Conservation (phyloP, 2,888 invertebrate genomes). For the Brachylomia viminalis region DNA sequence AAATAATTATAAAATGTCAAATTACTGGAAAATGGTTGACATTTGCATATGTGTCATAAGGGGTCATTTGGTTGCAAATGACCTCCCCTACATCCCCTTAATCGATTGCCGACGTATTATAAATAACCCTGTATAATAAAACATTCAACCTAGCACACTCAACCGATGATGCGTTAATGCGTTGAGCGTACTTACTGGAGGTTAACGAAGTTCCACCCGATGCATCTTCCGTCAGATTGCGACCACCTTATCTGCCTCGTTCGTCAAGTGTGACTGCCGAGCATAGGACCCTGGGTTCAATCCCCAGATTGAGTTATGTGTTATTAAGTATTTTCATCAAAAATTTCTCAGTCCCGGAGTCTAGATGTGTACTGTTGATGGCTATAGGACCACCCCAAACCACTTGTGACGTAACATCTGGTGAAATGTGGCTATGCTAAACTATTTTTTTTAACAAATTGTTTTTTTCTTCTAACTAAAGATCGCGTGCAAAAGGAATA, state of each 20-base stretch:
- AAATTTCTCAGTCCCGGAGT: background rate
- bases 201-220: background rate
- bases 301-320: background rate
- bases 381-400: background rate
- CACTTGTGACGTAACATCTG: background rate
- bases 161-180: background rate
- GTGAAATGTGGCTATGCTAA: background rate
- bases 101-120: too few relatives aligned
- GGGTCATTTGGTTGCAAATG: too few relatives aligned
- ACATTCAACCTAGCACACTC: background rate
- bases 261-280: background rate
- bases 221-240: background rate
- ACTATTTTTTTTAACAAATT: too few relatives aligned
- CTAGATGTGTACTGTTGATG: background rate
- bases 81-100: too few relatives aligned
- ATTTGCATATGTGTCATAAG: too few relatives aligned
- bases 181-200: background rate
- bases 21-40: too few relatives aligned
- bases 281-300: fast-evolving
- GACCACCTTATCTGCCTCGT: background rate
- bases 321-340: background rate
- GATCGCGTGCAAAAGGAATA: background rate
- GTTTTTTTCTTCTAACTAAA: background rate
- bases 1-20: too few relatives aligned
- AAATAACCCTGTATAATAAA: background rate